Conservation (phyloP, 2,888 invertebrate genomes). For the Lepetodrilus schrolli region DNA sequence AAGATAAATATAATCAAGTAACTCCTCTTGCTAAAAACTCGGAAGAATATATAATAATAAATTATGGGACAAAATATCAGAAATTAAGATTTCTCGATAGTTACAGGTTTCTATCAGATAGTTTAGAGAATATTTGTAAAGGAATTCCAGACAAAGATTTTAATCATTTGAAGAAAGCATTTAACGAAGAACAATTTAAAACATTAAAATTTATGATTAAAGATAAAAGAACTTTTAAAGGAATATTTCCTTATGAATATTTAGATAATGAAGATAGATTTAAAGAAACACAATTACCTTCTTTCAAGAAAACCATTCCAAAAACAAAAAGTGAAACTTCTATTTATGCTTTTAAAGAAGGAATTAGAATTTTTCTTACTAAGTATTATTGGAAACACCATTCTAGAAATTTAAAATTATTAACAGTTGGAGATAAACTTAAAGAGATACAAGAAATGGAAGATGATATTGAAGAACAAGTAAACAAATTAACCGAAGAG, state of each 20-base stretch:
- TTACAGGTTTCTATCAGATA: conserved; percentile 31
- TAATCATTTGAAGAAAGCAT: conserved; percentile 36
- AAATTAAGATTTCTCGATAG: no score
- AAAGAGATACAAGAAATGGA: no score
- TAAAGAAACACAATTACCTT: conserved; percentile 34
- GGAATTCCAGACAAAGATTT: conserved; percentile 29
- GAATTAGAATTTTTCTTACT: no score
- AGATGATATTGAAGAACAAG: conserved; percentile 29
- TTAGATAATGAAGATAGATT: conserved; percentile 33
- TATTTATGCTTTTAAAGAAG: not conserved
- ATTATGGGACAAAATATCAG: no score
- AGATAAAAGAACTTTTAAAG: conserved; percentile 3
- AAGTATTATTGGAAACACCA: no score
- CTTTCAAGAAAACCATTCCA: not conserved
- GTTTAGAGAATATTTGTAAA: not conserved
- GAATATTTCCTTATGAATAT: conserved; percentile 31
- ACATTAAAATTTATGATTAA: conserved; percentile 9
- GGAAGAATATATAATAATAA: no score
- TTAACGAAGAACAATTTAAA: conserved; percentile 28
- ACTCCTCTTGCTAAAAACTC: no score
- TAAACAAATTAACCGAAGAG: not conserved
- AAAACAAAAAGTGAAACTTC: not conserved
- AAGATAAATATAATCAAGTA: conserved; percentile 31
- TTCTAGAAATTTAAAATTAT: no score
- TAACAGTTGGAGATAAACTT: no score